phyloP scores from a whole-genome alignment of 1,140 invertebrate genomes.

The Coptotermes formosanus region DNA sequence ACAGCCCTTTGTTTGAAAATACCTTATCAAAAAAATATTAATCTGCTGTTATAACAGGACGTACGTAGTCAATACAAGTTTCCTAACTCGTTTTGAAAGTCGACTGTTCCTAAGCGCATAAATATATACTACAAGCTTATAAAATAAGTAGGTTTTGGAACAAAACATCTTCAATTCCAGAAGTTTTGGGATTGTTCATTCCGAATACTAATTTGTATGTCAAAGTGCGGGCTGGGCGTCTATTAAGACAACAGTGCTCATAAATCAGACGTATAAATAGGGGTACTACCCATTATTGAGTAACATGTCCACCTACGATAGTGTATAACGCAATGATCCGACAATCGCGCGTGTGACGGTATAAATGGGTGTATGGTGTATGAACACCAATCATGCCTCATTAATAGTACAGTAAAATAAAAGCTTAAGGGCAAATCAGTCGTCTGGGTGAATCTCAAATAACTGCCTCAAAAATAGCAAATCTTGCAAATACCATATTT shows the following conservation, averaged over 20 bases:
- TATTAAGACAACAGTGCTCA: not conserved
- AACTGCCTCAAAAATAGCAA: no score
- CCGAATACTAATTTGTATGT: not conserved
- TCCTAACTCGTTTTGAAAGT: not conserved
- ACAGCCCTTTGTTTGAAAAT: no score
- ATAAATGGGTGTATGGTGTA: not conserved
- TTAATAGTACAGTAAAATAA: not conserved
- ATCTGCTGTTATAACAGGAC: not conserved
- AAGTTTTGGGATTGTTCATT: not conserved
- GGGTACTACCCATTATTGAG: slow-evolving; percentile 1
- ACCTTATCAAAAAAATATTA: not conserved
- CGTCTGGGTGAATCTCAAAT: no score
- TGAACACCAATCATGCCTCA: not conserved
- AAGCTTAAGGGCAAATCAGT: no score
- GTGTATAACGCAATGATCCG: not conserved
- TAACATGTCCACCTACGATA: not conserved
- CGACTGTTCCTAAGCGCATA: not conserved
- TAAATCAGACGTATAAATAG: not conserved
- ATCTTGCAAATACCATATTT: no score
- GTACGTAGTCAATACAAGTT: not conserved
- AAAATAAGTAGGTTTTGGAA: not conserved
- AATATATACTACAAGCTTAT: no score
- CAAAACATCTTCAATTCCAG: not conserved
- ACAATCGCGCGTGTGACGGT: not conserved
- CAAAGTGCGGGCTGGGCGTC: not conserved